Evolutionary conservation across 2,797 vertebrate species (phyloP), one percentile per base, ranked within the genome.

Genomic region (Coendou prehensilis): DNA sequence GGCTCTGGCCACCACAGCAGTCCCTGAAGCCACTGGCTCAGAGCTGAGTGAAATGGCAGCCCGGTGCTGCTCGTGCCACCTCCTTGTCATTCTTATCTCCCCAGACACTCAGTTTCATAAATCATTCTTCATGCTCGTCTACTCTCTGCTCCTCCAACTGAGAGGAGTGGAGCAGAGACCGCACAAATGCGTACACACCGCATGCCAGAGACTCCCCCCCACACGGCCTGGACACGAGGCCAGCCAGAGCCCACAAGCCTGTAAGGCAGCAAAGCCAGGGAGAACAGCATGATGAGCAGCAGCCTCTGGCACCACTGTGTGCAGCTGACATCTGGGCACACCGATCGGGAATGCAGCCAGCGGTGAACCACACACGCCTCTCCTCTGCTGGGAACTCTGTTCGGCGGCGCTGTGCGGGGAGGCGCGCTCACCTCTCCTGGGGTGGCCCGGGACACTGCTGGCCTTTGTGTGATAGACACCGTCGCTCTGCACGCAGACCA

Each of bases 401-500:
- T 15, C 6, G 63, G 64, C 15, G 2, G 64, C 33, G 33, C 33
- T 6, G 64, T 9, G 15, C 5, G 11, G 30, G 6, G 30, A 33
- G 63, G 63, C 14, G 6, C 6, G 52, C 97, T 97, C 89, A 99
- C 99, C 99, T 99, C 99, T 99, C 93, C 99, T 99, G 64, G 99
- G 99, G 89, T 99, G 98, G 56, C 99, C 99, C 0, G 99, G 98
- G 95, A 98, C 99, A 97, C 99, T 99, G 98, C 98, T 99, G 83
- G 99, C 99, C 98, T 99, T 99, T 2, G 99, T 99, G 98, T 99
- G 99, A 97, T 99, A 99, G 96, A 94, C 97, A 33, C 99, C 99
- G 0, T 99, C 99, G 47, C 98, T 99, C 97, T 99, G 99, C 97
- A 99, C 96, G 97, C 99, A 99, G 81, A 99, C 99, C 96, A 99